Evolutionary conservation across 1,140 invertebrate genomes (phyloP), one percentile per base, ranked within the genome.

Genomic region (Leucophenga varia): DNA sequence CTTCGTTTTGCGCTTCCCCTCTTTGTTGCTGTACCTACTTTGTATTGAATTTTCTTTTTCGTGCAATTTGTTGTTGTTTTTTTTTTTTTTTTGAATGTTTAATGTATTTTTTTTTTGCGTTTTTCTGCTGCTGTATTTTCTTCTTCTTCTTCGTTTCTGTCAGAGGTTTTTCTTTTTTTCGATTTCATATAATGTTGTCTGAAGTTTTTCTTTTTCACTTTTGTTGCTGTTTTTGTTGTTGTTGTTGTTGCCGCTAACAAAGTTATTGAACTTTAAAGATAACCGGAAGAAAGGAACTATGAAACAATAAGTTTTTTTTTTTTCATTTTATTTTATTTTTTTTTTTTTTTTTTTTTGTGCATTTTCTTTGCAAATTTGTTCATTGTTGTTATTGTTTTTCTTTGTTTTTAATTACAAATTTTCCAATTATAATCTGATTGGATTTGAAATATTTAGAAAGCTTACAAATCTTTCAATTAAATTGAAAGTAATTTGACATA

Each of bases 261-360:
- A 64, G 64, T 64, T 69, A 69, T 69, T 69, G 61, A 69, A 69
- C 65, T 69, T 69, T 64, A 61, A 47, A 45, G 45, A 61, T 54
- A 61, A 69, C 64, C 64, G 64, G 64, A 69, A 69, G 64, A 56
- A 19, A 44, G 31, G 41, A 25, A 25, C 22, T 25, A 25, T 25
- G 22, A 25, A 25, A 25, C 22, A 25, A 25, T 25, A 25, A 10
- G 22, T 25, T 5, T 25, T 25, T 25, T 25, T 25, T 25, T 5
- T 25, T 25, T 6, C 22, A 25, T 25, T 25, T 25, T 5, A 6
- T 10, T 25, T 25, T 25, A 25, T 25, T 25, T 25, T 6, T 25
- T 6, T 25, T 10, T 25, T 25, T 25, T 10, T n/a, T n/a, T n/a
- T n/a, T n/a, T n/a, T n/a, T n/a, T n/a, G 37, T 20, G 19, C 14